Evolutionary conservation across 2,797 vertebrate genomes (phyloP).

Genomic region (Scomberomorus guttatus): DNA sequence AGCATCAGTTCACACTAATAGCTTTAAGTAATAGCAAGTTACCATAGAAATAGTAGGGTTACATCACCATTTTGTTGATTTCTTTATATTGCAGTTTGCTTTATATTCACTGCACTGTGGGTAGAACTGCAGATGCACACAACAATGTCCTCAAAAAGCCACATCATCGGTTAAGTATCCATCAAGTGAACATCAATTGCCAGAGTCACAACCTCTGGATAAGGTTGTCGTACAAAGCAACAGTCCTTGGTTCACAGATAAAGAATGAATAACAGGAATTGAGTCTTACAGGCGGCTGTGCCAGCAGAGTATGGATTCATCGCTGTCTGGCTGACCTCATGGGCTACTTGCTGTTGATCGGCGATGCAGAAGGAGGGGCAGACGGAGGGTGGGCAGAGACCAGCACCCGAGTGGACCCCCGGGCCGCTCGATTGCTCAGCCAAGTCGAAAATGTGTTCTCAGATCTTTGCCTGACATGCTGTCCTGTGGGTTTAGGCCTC

Average conservation of each 20-base stretch:
- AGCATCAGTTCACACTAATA: background rate
- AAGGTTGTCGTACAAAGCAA: constrained; percentile 4
- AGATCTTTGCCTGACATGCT: constrained; percentile 85
- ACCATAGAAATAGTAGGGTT: background rate
- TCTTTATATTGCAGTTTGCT: background rate
- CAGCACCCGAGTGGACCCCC: constrained; percentile 78
- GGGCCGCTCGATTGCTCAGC: constrained; percentile 85
- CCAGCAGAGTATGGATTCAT: constrained; percentile 77
- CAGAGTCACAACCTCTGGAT: constrained; percentile 36
- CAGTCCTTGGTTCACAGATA: constrained; percentile 34
- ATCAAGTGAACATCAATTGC: constrained; percentile 27
- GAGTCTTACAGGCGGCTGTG: constrained; percentile 69
- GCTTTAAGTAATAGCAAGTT: background rate
- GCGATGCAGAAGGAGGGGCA: constrained; percentile 70
- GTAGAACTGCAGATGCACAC: constrained; percentile 11
- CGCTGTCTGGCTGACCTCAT: constrained; percentile 71
- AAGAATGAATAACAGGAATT: constrained; percentile 61
- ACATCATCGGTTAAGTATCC: constrained; percentile 19
- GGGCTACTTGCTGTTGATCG: constrained; percentile 67
- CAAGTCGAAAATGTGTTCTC: constrained; percentile 88
- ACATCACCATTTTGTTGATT: constrained; percentile 2
- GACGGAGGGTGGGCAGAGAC: constrained; percentile 77
- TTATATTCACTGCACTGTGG: background rate
- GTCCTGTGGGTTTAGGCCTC: constrained; percentile 74
- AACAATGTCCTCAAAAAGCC: constrained; percentile 9